Conservation (phyloP, 92 coral and sea anemone genomes). For the Nematostella vectensis region DNA sequence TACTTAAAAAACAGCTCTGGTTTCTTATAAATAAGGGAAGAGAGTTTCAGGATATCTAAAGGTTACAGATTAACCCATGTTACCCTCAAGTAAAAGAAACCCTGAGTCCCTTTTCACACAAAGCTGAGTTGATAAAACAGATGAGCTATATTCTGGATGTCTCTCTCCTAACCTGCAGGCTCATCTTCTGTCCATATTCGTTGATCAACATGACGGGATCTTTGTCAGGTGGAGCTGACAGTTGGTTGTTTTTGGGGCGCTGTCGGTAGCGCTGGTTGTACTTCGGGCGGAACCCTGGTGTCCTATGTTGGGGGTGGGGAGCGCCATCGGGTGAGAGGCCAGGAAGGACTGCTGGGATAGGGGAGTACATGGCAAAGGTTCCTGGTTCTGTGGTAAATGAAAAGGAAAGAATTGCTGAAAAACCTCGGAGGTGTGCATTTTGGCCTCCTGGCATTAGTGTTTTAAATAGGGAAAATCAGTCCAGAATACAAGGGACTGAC, state of each 20-base stretch:
- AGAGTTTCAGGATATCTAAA: no score
- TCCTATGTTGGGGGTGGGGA: background rate
- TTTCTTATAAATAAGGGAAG: no score
- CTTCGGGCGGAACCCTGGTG: background rate
- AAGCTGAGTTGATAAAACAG: no score
- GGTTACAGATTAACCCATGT: no score
- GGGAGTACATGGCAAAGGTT: conserved; percentile 16
- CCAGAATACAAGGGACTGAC: no score
- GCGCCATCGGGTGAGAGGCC: background rate
- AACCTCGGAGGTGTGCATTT: background rate
- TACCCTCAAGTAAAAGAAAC: no score
- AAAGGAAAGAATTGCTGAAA: background rate
- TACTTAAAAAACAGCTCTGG: no score
- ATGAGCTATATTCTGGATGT: no score
- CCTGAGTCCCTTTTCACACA: no score
- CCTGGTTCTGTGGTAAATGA: conserved; percentile 5
- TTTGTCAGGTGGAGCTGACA: conserved; percentile 68
- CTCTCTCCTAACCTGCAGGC: no score
- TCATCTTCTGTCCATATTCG: conserved; percentile 79
- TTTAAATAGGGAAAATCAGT: no score
- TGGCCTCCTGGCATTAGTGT: no score
- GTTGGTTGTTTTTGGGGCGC: conserved; percentile 31
- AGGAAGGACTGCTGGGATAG: background rate
- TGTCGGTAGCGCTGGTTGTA: conserved; percentile 4
- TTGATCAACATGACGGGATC: conserved; percentile 83